Percentiles rank a stretch among this genome's conserved stretches.
phyloP scores from a whole-genome alignment of 2,888 invertebrate species.

The Aelia acuminata region DNA sequence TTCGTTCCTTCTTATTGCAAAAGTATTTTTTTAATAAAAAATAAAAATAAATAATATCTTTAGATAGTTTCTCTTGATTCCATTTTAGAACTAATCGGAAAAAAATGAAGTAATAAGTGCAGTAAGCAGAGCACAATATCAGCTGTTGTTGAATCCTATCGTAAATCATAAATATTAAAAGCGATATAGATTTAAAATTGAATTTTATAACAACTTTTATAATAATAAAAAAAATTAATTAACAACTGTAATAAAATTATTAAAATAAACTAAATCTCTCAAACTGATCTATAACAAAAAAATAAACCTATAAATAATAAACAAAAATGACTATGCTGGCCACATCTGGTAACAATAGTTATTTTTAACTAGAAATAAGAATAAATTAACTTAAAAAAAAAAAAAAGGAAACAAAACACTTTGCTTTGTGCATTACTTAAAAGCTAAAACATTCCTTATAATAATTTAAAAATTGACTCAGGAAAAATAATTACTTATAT shows the following conservation, averaged over 20 bases:
- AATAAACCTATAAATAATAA: slow-evolving; percentile 28
- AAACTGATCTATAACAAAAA: not conserved
- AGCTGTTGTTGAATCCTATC: not conserved
- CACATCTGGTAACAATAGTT: slow-evolving; percentile 30
- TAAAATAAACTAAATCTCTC: not conserved
- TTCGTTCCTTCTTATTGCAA: not conserved
- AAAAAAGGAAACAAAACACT: not conserved
- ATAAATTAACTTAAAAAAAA: not conserved
- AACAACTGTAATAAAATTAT: not conserved
- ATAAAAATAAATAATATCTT: not conserved
- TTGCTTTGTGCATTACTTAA: slow-evolving; percentile 34
- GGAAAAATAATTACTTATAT: slow-evolving; percentile 22
- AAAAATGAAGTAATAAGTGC: not conserved
- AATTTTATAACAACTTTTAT: not conserved
- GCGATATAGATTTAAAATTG: not conserved
- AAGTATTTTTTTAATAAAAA: not conserved
- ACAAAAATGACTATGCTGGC: slow-evolving; percentile 26
- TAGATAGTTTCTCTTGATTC: not conserved
- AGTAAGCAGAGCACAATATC: not conserved
- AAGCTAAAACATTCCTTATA: slow-evolving; percentile 9
- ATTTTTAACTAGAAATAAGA: not conserved
- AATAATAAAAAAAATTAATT: slow-evolving; percentile 11
- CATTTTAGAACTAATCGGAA: not conserved
- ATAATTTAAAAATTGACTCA: slow-evolving; percentile 44
- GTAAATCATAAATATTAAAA: not conserved